Percentiles rank a stretch among this genome's conserved stretches.
phyloP scores from a whole-genome alignment of 92 coral and sea anemone species.

The Epizoanthus fatuus region DNA sequence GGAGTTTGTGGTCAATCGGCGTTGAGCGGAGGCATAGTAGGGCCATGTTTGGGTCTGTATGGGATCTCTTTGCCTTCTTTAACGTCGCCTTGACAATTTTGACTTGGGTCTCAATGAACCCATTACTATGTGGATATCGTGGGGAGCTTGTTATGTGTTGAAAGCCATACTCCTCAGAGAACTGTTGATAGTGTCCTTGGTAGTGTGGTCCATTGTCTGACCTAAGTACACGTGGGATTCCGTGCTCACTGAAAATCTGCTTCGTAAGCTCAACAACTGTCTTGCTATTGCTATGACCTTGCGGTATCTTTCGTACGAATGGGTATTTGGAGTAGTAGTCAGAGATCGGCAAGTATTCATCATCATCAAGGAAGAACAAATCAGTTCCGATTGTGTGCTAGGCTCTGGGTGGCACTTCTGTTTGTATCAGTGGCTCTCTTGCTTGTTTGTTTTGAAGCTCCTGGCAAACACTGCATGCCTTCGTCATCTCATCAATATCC shows the following conservation, averaged over 20 bases:
- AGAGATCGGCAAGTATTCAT: slow-evolving; percentile 50
- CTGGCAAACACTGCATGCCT: no score
- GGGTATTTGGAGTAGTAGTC: slow-evolving; percentile 70
- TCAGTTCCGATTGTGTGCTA: slow-evolving; percentile 41
- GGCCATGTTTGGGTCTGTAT: neutral
- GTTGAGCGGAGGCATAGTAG: neutral
- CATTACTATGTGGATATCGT: no score
- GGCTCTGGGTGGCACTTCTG: slow-evolving; percentile 43
- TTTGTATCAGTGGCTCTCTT: slow-evolving; percentile 61
- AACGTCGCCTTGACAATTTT: slow-evolving; percentile 40
- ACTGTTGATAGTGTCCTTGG: slow-evolving; percentile 14
- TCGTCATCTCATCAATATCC: no score
- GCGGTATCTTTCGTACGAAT: slow-evolving; percentile 71
- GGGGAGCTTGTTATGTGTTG: slow-evolving; percentile 19
- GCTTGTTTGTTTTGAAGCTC: neutral
- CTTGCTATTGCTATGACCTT: slow-evolving; percentile 53
- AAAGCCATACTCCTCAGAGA: slow-evolving; percentile 60
- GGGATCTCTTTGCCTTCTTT: neutral
- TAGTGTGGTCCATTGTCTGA: slow-evolving; percentile 76
- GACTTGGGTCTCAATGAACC: slow-evolving; percentile 3
- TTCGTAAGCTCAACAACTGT: slow-evolving; percentile 56
- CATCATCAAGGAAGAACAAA: slow-evolving; percentile 36
- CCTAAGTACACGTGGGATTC: slow-evolving; percentile 54
- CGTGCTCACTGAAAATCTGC: slow-evolving; percentile 69
- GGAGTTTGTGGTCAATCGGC: neutral